Evolutionary conservation across 2,113 vertebrate genomes (phyloP).

Genomic region (Trematocara variabile): DNA sequence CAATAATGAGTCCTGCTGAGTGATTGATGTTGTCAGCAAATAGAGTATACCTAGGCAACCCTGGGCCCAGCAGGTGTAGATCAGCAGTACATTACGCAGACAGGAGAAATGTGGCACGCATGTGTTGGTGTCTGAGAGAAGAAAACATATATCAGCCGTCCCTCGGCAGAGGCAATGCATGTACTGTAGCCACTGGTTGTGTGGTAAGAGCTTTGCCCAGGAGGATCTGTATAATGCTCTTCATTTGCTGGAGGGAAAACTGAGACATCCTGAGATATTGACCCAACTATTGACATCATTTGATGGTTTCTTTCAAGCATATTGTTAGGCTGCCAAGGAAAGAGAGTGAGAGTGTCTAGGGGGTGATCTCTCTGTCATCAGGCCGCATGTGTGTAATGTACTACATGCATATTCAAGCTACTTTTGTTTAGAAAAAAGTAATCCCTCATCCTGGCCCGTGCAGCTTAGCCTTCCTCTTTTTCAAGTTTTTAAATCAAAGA

Average conservation of each 20-base stretch:
- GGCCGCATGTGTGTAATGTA: constrained; percentile 8
- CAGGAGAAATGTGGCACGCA: constrained; percentile 63
- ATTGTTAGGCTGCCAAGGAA: constrained; percentile 50
- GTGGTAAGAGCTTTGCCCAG: constrained; percentile 26
- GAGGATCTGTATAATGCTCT: constrained; percentile 57
- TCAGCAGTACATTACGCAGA: constrained; percentile 72
- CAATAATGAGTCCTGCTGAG: constrained; percentile 70
- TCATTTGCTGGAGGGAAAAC: constrained; percentile 62
- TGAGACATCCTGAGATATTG: constrained; percentile 67
- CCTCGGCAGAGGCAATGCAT: constrained; percentile 15
- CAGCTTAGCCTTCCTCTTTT: not conserved
- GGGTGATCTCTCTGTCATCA: constrained; percentile 44
- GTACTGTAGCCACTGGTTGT: constrained; percentile 20
- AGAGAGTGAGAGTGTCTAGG: constrained; percentile 32
- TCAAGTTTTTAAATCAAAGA: not conserved
- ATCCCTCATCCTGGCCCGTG: not conserved
- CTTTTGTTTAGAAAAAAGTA: not conserved
- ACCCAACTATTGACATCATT: constrained; percentile 74
- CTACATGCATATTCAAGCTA: constrained; percentile 21
- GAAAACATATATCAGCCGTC: constrained; percentile 49
- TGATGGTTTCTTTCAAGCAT: constrained; percentile 68
- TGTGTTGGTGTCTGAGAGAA: constrained; percentile 46
- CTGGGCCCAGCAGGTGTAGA: constrained; percentile 72
- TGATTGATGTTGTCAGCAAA: constrained; percentile 74
- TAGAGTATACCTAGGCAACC: constrained; percentile 66